Evolutionary conservation across 2,113 vertebrate species (phyloP).

Genomic region (Peromyscus polionotus): DNA sequence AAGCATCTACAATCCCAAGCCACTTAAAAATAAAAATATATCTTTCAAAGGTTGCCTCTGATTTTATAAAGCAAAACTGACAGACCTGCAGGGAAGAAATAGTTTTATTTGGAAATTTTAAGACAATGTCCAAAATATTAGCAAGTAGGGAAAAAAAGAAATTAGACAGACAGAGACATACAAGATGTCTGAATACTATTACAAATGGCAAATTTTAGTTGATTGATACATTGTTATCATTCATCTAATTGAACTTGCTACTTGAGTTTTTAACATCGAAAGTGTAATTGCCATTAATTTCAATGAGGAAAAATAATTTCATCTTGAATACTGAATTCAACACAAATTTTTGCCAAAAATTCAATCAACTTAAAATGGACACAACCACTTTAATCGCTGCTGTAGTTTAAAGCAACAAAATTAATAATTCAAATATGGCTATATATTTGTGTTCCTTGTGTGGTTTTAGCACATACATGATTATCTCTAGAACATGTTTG

Average conservation of each 20-base stretch:
- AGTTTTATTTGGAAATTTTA: conserved; percentile 10
- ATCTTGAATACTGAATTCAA: not conserved
- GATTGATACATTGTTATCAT: not conserved
- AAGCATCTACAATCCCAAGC: not conserved
- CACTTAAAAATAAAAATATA: not conserved
- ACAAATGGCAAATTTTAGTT: not conserved
- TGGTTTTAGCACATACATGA: not conserved
- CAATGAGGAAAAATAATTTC: not conserved
- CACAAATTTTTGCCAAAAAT: not conserved
- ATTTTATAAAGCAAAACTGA: not conserved
- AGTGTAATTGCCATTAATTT: not conserved
- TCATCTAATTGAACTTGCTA: not conserved
- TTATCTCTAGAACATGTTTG: not conserved
- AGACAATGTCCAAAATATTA: not conserved
- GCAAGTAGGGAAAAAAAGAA: not conserved
- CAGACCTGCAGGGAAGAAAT: not conserved
- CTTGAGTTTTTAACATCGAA: not conserved
- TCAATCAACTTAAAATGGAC: not conserved
- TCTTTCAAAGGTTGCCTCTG: not conserved
- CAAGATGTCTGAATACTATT: not conserved
- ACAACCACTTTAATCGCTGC: not conserved
- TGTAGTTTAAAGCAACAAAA: not conserved
- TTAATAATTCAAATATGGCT: not conserved
- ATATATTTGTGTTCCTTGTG: not conserved
- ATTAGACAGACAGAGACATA: not conserved